Evolutionary conservation across 2,888 invertebrate genomes (phyloP).

Genomic region (Cryptocheilus praepositus): DNA sequence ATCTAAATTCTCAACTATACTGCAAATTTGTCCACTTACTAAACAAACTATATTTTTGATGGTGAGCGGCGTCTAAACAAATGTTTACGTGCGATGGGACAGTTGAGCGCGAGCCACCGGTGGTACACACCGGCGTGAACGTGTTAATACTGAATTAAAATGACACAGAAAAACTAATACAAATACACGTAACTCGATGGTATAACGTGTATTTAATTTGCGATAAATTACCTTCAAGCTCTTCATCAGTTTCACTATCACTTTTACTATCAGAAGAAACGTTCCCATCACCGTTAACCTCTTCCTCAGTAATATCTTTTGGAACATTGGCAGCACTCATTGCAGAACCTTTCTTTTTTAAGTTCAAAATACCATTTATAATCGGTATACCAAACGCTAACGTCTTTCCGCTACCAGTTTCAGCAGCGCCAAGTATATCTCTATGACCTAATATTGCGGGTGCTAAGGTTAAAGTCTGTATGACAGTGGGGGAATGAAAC

Average conservation of each 20-base stretch:
- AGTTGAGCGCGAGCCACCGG: too few relatives aligned
- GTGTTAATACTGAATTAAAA: too few relatives aligned
- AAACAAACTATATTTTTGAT: too few relatives aligned
- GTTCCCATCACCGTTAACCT: too few relatives aligned
- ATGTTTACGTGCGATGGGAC: too few relatives aligned
- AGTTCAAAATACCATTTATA: slow-evolving; percentile 87
- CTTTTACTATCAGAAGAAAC: slow-evolving; percentile 7
- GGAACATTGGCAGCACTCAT: not conserved
- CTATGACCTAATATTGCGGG: slow-evolving; percentile 90
- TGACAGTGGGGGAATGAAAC: slow-evolving; percentile 90
- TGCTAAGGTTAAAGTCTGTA: slow-evolving; percentile 88
- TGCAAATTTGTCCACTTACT: too few relatives aligned
- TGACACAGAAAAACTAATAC: too few relatives aligned
- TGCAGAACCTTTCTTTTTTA: slow-evolving; percentile 71
- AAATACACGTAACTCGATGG: too few relatives aligned
- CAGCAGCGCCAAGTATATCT: slow-evolving; percentile 98
- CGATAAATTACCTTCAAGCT: slow-evolving; percentile 16
- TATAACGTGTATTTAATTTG: not conserved
- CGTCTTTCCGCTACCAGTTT: slow-evolving; percentile 99
- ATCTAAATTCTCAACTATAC: too few relatives aligned
- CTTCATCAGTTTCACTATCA: slow-evolving; percentile 58
- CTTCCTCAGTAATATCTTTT: not conserved
- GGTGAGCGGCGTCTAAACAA: too few relatives aligned
- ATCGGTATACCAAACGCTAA: slow-evolving; percentile 98
- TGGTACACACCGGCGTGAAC: too few relatives aligned